Percentiles rank a stretch among this genome's conserved stretches.
Conservation (phyloP, 2,797 vertebrate species). For the Pipistrellus pygmaeus region DNA sequence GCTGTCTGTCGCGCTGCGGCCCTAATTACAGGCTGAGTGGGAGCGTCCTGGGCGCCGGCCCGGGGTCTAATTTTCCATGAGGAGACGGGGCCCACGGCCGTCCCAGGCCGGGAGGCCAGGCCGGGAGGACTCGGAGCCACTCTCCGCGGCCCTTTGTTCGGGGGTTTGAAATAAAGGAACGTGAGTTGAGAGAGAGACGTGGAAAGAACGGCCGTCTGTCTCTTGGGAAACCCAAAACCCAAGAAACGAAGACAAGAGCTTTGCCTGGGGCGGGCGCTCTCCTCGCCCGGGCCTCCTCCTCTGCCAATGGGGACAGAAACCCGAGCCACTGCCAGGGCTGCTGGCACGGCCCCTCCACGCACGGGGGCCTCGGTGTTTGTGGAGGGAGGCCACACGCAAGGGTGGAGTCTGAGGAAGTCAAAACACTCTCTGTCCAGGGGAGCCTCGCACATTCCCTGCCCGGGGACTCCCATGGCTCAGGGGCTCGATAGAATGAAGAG, state of each 20-base stretch:
- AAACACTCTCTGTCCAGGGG: rapidly evolving
- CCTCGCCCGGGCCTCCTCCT: neutral
- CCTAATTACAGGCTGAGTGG: slow-evolving; percentile 68
- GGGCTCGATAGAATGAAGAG: neutral
- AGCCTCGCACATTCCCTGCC: neutral
- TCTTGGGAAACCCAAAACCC: slow-evolving; percentile 78
- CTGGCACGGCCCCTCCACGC: neutral
- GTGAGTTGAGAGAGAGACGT: neutral
- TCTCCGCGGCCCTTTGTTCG: slow-evolving; percentile 47
- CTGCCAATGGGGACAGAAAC: neutral
- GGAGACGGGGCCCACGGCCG: slow-evolving; percentile 69
- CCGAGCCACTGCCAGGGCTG: neutral
- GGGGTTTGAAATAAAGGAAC: no score
- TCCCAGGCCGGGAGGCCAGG: neutral
- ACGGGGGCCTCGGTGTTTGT: neutral
- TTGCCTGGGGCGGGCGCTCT: neutral
- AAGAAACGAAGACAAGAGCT: slow-evolving; percentile 74
- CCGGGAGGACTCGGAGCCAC: slow-evolving; percentile 23
- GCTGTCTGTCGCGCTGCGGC: slow-evolving; percentile 56
- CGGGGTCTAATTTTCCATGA: slow-evolving; percentile 8
- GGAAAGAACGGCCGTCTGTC: neutral
- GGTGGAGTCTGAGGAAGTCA: neutral
- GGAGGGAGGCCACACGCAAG: neutral
- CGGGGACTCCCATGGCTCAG: neutral
- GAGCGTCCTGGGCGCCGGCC: slow-evolving; percentile 63